These are phyloP conservation scores for Ibidorhyncha struthersii DNA, from an alignment of 2,113 vertebrate genomes.

Conservation along the genomic window DNA sequence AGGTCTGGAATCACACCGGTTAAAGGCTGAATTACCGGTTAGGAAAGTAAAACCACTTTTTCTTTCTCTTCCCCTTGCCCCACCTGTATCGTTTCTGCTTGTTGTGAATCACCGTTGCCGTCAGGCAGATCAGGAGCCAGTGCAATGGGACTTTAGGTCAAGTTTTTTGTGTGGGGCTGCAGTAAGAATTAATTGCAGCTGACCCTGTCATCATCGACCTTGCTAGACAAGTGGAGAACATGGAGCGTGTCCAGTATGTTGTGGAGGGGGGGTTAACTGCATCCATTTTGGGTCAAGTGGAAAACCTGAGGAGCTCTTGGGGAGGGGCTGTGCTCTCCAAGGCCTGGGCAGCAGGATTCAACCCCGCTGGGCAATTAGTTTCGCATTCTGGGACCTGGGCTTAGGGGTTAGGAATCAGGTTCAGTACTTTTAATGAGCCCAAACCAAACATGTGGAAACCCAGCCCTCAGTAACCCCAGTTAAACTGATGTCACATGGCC, in stretches of 20 bases:
- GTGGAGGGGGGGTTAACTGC: neutral
- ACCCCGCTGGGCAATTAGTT: neutral
- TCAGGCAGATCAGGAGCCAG: neutral
- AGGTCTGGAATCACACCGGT: accelerated
- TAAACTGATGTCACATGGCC: neutral
- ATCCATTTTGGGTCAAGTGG: neutral
- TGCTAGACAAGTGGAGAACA: neutral
- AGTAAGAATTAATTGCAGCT: neutral
- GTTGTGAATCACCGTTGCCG: neutral
- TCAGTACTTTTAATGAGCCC: neutral
- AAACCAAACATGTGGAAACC: neutral
- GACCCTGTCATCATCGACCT: neutral
- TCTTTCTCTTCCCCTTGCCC: neutral
- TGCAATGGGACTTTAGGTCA: neutral
- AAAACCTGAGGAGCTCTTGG: neutral
- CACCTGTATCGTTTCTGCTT: neutral
- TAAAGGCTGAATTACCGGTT: neutral
- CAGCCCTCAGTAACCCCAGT: neutral
- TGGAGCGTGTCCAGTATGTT: neutral
- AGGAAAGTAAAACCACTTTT: neutral
- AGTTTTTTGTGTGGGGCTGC: neutral
- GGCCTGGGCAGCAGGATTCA: neutral
- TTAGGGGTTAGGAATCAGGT: neutral
- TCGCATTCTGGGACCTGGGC: neutral
- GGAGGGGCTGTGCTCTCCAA: neutral